These are phyloP conservation scores for Microplitis demolitor DNA, from an alignment of 1,140 invertebrate genomes.

Conservation along the genomic window DNA sequence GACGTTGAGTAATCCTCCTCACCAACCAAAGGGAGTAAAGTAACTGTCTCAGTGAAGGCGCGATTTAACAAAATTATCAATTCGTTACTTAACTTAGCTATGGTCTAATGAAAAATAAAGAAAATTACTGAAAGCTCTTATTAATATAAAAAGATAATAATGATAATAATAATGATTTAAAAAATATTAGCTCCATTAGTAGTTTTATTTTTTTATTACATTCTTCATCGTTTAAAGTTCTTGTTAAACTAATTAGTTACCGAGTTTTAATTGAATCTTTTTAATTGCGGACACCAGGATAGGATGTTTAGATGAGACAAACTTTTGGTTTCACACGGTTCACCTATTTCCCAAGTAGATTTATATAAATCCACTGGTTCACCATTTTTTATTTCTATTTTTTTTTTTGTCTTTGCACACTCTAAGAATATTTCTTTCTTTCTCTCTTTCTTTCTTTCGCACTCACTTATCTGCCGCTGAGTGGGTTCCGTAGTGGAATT, in stretches of 20 bases:
- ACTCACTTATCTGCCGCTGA: conserved; percentile 18
- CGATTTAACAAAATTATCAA: conserved; percentile 14
- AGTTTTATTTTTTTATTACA: not conserved
- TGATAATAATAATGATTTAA: no score
- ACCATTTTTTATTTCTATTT: not conserved
- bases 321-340: conserved; percentile 33
- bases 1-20: conserved; percentile 21
- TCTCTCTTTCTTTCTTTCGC: conserved; percentile 14
- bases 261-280: conserved; percentile 46
- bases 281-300: not conserved
- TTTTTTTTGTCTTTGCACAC: conserved; percentile 21
- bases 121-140: not conserved
- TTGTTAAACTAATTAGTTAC: conserved; percentile 36
- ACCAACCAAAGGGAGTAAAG: conserved; percentile 5
- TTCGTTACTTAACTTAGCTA: not conserved
- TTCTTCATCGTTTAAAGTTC: no score
- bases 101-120: not conserved
- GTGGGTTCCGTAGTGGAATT: conserved; percentile 44
- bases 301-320: conserved; percentile 15
- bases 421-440: conserved; percentile 11
- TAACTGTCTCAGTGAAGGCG: not conserved
- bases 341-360: conserved; percentile 34
- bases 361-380: conserved; percentile 42
- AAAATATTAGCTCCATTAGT: not conserved
- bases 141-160: no score